Percentiles rank a stretch among this genome's conserved stretches.
phyloP scores from a whole-genome alignment of 2,888 invertebrate genomes.

The Drosophila algonquin region DNA sequence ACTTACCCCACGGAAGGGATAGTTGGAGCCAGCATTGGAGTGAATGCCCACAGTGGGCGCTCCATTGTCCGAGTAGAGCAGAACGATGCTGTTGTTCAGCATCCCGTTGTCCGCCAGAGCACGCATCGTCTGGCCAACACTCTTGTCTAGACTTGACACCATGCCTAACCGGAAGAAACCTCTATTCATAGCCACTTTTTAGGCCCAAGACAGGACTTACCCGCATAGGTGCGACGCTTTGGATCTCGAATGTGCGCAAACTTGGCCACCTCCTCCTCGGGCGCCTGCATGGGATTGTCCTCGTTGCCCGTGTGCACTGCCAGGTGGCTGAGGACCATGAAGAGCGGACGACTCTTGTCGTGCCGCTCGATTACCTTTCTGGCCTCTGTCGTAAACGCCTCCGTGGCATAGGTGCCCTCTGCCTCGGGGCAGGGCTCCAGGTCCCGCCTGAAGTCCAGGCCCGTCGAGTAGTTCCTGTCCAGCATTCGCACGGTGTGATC shows the following conservation, averaged over 20 bases:
- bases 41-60: constrained; percentile 90
- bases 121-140: constrained; percentile 90
- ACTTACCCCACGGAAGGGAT: constrained; percentile 90
- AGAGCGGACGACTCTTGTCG: constrained; percentile 87
- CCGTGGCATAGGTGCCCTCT: constrained; percentile 88
- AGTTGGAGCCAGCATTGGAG: constrained; percentile 91
- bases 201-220: constrained; percentile 80
- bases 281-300: constrained; percentile 89
- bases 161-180: constrained; percentile 86
- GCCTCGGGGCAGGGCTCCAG: constrained; percentile 85
- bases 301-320: constrained; percentile 92
- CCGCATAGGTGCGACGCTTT: constrained; percentile 88
- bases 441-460: constrained; percentile 85
- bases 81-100: constrained; percentile 91
- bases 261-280: constrained; percentile 88
- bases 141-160: constrained; percentile 92
- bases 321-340: constrained; percentile 91
- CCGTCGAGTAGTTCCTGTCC: constrained; percentile 79
- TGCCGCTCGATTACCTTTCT: constrained; percentile 87
- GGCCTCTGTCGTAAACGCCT: constrained; percentile 88
- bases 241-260: constrained; percentile 88
- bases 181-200: neutral
- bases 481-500: constrained; percentile 86
- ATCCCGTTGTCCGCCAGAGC: constrained; percentile 88
- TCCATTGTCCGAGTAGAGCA: constrained; percentile 95